Percentiles rank a stretch among this genome's conserved stretches.
Evolutionary conservation across 2,888 invertebrate genomes (phyloP).

Genomic region (Synanthedon tipuliformis): DNA sequence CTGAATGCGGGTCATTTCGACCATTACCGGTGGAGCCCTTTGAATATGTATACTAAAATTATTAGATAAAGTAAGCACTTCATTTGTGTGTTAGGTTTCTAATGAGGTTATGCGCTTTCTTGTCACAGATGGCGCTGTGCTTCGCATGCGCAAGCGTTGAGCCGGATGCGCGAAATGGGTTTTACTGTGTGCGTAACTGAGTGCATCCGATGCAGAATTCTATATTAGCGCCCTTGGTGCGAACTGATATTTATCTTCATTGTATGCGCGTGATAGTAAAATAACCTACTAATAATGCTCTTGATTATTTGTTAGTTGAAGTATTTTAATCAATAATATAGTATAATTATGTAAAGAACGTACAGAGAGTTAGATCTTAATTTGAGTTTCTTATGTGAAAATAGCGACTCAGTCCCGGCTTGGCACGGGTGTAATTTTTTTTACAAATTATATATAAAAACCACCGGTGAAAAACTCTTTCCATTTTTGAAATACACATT

Average conservation of each 20-base stretch:
- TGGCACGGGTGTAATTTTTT: no score
- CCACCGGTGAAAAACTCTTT: no score
- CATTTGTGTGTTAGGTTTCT: constrained; percentile 64
- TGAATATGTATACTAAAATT: constrained; percentile 71
- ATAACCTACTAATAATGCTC: not conserved
- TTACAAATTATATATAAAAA: no score
- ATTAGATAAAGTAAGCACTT: constrained; percentile 59
- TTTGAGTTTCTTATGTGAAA: no score
- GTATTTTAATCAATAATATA: no score
- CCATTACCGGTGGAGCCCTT: constrained; percentile 63
- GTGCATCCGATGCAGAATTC: constrained; percentile 46
- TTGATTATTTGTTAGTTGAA: no score
- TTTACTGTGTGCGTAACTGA: constrained; percentile 53
- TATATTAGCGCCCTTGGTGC: constrained; percentile 41
- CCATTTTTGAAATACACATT: no score
- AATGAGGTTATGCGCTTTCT: constrained; percentile 70
- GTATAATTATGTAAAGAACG: no score
- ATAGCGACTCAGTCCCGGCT: no score
- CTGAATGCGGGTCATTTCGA: constrained; percentile 68
- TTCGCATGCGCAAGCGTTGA: constrained; percentile 58
- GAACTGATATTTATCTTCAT: constrained; percentile 5
- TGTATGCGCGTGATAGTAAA: not conserved
- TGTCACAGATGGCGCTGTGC: constrained; percentile 60
- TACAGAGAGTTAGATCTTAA: no score
- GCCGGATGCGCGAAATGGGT: constrained; percentile 67